Evolutionary conservation across 2,888 invertebrate species (phyloP).

Genomic region (Stenodera caucasica): DNA sequence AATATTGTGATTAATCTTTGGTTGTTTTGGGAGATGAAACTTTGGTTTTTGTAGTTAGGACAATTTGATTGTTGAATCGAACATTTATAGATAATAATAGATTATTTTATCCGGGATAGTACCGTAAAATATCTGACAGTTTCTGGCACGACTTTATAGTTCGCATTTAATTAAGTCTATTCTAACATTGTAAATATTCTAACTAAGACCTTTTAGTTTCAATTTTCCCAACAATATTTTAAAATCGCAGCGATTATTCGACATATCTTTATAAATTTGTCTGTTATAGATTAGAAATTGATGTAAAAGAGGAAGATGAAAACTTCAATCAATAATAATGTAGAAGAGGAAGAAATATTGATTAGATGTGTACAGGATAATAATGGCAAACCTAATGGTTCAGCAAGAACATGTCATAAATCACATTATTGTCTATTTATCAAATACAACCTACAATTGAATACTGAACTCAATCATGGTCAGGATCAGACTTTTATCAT

Average conservation of each 20-base stretch:
- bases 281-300: conserved; percentile 1
- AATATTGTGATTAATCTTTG: not conserved
- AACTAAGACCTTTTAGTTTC: conserved; percentile 6
- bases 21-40: not conserved
- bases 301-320: not conserved
- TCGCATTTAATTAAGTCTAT: conserved; percentile 11
- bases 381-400: conserved; percentile 15
- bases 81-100: conserved; percentile 10
- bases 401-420: conserved; percentile 12
- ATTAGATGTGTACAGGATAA: conserved; percentile 11
- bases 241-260: not conserved
- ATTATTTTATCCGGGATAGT: conserved; percentile 7
- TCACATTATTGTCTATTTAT: conserved; percentile 12
- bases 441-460: conserved; percentile 14
- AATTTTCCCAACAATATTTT: conserved; percentile 12
- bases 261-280: not conserved
- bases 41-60: not conserved
- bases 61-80: not conserved
- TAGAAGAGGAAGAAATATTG: conserved; percentile 10
- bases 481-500: conserved; percentile 8
- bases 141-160: conserved; percentile 9
- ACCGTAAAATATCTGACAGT: conserved; percentile 10
- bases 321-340: not conserved
- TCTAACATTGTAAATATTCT: not conserved
- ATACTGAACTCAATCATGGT: conserved; percentile 13